These are phyloP conservation scores for Silurus asotus DNA, from an alignment of 2,113 vertebrate genomes.

Conservation along the genomic window DNA sequence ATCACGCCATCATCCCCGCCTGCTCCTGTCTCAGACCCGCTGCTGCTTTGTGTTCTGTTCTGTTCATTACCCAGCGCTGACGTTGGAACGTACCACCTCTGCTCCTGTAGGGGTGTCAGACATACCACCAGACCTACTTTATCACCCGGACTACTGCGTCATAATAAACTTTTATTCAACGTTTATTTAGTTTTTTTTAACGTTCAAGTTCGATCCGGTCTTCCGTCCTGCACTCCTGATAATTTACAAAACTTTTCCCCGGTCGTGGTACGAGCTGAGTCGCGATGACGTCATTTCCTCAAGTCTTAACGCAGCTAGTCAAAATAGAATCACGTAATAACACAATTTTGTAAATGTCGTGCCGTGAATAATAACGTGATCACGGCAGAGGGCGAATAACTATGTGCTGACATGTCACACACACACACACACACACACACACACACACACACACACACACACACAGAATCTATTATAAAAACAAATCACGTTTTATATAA, in stretches of 20 bases:
- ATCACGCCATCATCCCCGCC: neutral
- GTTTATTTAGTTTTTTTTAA: too few relatives aligned
- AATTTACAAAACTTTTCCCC: neutral
- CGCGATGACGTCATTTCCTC: slow-evolving; percentile 22
- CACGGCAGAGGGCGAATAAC: neutral
- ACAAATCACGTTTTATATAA: neutral
- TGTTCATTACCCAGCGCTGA: slow-evolving; percentile 48
- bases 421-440: neutral
- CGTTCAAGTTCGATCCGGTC: neutral
- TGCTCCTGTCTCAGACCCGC: neutral
- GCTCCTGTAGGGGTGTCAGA: neutral
- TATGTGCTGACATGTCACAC: neutral
- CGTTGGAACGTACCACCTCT: slow-evolving; percentile 43
- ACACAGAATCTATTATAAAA: neutral
- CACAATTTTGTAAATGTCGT: neutral
- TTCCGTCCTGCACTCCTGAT: neutral
- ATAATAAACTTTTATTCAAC: neutral
- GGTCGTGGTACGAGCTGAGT: too few relatives aligned
- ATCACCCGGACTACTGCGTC: neutral
- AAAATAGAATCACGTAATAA: slow-evolving; percentile 6
- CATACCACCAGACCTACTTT: neutral
- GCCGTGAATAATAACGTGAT: neutral
- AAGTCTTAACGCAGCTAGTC: neutral
- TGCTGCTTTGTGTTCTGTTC: slow-evolving; percentile 20
- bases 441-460: too few relatives aligned